phyloP scores from a whole-genome alignment of 2,113 vertebrate species.

The Peromyscus leucopus region DNA sequence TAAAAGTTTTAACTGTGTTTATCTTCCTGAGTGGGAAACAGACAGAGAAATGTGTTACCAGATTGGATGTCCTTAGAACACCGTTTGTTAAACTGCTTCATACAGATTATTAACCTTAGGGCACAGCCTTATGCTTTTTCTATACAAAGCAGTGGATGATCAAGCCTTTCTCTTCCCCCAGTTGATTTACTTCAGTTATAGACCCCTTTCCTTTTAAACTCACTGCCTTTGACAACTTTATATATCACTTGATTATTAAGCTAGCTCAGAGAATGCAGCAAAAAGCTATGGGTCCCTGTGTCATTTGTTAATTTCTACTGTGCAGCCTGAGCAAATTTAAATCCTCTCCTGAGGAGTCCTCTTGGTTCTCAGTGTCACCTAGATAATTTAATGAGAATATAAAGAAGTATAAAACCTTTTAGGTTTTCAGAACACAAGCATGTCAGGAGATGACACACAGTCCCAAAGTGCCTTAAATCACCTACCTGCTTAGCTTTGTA shows the following conservation, averaged over 20 bases:
- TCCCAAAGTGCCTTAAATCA: constrained; percentile 60
- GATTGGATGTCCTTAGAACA: constrained; percentile 68
- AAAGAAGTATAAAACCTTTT: constrained; percentile 67
- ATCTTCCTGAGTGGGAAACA: neutral
- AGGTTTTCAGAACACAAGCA: constrained; percentile 69
- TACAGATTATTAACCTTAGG: constrained; percentile 69
- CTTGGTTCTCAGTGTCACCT: constrained; percentile 43
- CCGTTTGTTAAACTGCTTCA: constrained; percentile 61
- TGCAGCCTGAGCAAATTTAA: constrained; percentile 58
- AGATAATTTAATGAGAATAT: constrained; percentile 65
- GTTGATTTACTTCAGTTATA: constrained; percentile 69
- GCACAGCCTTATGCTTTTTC: constrained; percentile 32
- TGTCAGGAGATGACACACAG: constrained; percentile 64
- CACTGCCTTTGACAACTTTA: constrained; percentile 68
- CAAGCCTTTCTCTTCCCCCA: neutral
- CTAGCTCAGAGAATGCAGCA: neutral
- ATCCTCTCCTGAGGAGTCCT: constrained; percentile 42
- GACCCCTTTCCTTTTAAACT: constrained; percentile 67
- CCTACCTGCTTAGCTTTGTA: constrained; percentile 35
- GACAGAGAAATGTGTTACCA: constrained; percentile 3
- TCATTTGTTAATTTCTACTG: constrained; percentile 69
- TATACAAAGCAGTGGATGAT: neutral
- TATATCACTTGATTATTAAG: constrained; percentile 74
- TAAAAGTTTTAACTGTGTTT: neutral
- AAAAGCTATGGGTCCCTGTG: constrained; percentile 18